phyloP scores from a whole-genome alignment of 1,140 invertebrate genomes.

The Diachasmimorpha longicaudata region DNA sequence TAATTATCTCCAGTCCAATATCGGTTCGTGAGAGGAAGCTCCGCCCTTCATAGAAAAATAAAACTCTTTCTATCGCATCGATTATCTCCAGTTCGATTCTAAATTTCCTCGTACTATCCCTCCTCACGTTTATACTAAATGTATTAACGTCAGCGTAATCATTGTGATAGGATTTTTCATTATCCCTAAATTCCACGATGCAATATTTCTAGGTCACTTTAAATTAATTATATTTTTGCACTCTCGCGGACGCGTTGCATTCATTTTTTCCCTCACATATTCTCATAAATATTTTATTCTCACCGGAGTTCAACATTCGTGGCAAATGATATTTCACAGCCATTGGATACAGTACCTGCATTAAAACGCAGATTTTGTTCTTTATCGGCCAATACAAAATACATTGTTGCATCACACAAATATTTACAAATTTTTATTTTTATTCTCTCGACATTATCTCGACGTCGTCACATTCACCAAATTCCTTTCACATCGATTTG shows the following conservation, averaged over 20 bases:
- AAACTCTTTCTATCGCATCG: conserved; percentile 15
- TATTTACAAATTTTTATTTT: conserved; percentile 29
- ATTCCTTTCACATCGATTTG: neutral
- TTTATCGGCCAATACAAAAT: conserved; percentile 30
- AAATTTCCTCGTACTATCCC: neutral
- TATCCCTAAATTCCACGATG: neutral
- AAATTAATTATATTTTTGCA: conserved; percentile 7
- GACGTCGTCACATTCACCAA: neutral
- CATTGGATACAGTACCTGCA: conserved; percentile 34
- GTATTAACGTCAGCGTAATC: no score
- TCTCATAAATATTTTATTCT: conserved; percentile 19
- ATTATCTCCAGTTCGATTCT: neutral
- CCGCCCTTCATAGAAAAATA: conserved; percentile 29
- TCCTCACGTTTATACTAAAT: neutral
- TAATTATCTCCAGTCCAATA: neutral
- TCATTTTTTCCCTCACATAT: neutral
- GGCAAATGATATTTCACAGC: conserved; percentile 34
- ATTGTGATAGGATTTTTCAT: conserved; percentile 21
- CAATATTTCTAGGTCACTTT: neutral
- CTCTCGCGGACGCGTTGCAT: neutral
- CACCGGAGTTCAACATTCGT: conserved; percentile 26
- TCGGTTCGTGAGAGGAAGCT: conserved; percentile 4
- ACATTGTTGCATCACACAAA: conserved; percentile 27
- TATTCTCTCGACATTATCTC: neutral
- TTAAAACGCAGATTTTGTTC: conserved; percentile 10